Evolutionary conservation across 2,113 vertebrate species (phyloP).

Genomic region (Corythaixoides concolor): DNA sequence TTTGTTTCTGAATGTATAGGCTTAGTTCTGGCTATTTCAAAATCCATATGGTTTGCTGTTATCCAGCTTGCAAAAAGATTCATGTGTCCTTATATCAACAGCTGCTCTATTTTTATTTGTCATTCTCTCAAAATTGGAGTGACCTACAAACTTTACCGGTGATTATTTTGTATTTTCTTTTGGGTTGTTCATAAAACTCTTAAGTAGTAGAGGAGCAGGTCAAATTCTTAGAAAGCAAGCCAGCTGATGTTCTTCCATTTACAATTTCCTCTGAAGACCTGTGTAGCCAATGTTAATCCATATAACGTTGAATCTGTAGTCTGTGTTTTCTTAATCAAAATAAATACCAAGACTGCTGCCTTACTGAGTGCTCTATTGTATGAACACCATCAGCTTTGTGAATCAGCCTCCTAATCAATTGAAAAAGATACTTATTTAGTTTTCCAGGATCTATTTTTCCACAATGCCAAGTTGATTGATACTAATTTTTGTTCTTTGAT

Average conservation of each 20-base stretch:
- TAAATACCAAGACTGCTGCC: not conserved
- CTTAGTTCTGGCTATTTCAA: not conserved
- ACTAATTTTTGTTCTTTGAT: not conserved
- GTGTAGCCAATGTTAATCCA: not conserved
- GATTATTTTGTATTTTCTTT: not conserved
- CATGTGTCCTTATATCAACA: not conserved
- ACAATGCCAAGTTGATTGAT: not conserved
- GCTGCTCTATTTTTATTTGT: not conserved
- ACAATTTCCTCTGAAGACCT: not conserved
- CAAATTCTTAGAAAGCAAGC: not conserved
- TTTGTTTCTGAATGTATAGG: not conserved
- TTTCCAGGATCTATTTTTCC: not conserved
- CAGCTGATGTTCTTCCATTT: not conserved
- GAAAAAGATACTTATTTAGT: not conserved
- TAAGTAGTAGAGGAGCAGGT: not conserved
- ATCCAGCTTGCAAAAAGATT: not conserved
- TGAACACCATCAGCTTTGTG: not conserved
- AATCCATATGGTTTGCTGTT: not conserved
- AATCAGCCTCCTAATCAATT: not conserved
- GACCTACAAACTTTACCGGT: not conserved
- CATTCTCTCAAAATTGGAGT: not conserved
- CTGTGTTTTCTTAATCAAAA: not conserved
- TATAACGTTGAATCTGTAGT: not conserved
- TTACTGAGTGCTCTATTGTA: not conserved
- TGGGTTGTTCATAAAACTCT: not conserved